Evolutionary conservation across 1,140 invertebrate genomes (phyloP), one percentile per base, ranked within the genome.

Genomic region (Aphelenchoides avenae): DNA sequence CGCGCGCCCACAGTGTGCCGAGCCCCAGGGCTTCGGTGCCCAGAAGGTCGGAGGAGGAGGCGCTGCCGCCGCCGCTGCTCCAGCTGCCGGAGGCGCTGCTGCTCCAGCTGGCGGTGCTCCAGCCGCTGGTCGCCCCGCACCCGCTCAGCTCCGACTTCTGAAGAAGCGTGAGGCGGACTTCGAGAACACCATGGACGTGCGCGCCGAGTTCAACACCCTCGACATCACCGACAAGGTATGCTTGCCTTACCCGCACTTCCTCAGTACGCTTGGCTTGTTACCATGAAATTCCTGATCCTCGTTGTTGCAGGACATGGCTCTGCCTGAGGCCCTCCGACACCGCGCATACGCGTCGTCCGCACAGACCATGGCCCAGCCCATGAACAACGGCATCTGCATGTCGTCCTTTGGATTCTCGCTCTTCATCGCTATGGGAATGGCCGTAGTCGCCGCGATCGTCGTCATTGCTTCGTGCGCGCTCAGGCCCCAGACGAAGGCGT

Each of bases 21-120:
- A 77, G 36, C 73, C 73, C 20, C 42, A 43, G 47, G 73, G 73
- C 27, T 75, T 75, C 59, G 71, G 71, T 46, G 73, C 73, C n/a
- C 42, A 47, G 20, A 76, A 73, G 37, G 29, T 57, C 7, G 68
- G 65, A 15, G 69, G 54, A n/a, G 52, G 37, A n/a, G 59, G 20
- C 46, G 61, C 26, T 6, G 56, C 34, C 24, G 61, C 61, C 27
- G 51, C 57, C 42, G 63, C 44, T 11, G 50, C 53, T 13, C 47
- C 34, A 42, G 61, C 52, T 30, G 62, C 62, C 42, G 31, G 11
- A 3, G 24, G 26, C 50, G 33, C 30, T 61, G 54, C 57, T 52
- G 54, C 60, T n/a, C 56, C 57, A 40, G 24, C 57, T 37, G 31
- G 27, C 26, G n/a, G n/a, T n/a, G 41, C 13, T 30, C 52, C 43